Evolutionary conservation across 2,797 vertebrate species (phyloP).

Genomic region (Valencia hispanica): DNA sequence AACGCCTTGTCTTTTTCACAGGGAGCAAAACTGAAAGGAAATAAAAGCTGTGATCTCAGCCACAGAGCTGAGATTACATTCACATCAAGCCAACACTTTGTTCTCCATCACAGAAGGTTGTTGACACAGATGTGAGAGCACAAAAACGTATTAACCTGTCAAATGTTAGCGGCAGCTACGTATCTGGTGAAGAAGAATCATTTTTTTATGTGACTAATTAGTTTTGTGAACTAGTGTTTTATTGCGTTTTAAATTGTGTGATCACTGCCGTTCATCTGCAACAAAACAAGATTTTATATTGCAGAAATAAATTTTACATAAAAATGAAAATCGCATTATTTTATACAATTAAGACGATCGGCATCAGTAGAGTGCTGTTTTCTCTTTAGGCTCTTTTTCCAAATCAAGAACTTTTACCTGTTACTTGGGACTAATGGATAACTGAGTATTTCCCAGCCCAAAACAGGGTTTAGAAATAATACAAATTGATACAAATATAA

Average conservation of each 20-base stretch:
- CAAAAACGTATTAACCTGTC: slow-evolving; percentile 6
- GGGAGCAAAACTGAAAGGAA: background rate
- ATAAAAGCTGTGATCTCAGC: slow-evolving; percentile 15
- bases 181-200: background rate
- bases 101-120: slow-evolving; percentile 7
- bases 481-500: background rate
- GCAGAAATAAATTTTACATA: background rate
- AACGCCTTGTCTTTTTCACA: slow-evolving; percentile 3
- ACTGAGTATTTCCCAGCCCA: background rate
- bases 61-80: slow-evolving; percentile 23
- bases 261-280: background rate
- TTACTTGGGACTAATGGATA: background rate
- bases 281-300: background rate
- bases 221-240: background rate
- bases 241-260: background rate
- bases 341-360: background rate
- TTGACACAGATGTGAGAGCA: slow-evolving; percentile 17
- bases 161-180: slow-evolving; percentile 20
- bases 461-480: background rate
- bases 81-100: slow-evolving; percentile 22
- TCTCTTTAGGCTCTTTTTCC: background rate
- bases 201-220: background rate
- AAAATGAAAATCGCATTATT: background rate
- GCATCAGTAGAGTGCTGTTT: background rate
- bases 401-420: background rate